phyloP scores from a whole-genome alignment of 23 tunicate species.

The Styela clava region DNA sequence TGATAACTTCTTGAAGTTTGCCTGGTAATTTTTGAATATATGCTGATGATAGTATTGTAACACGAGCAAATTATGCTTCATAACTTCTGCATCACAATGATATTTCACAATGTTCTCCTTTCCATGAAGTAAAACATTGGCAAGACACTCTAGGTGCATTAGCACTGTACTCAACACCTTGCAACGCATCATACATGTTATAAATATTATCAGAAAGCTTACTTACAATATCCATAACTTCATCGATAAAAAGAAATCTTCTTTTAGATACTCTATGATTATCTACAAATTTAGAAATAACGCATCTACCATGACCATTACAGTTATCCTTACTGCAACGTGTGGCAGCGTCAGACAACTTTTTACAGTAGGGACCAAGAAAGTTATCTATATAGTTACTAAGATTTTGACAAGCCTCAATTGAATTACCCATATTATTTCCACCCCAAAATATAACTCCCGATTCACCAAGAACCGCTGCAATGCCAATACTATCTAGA shows the following conservation, averaged over 20 bases:
- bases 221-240: not conserved
- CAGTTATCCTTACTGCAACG: constrained; percentile 54
- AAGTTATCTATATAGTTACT: constrained; percentile 31
- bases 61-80: too few relatives aligned
- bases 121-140: not conserved
- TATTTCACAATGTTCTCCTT: not conserved
- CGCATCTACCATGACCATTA: constrained; percentile 74
- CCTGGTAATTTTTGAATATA: too few relatives aligned
- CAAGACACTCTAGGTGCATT: not conserved
- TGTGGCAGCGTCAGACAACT: constrained; percentile 37
- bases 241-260: not conserved
- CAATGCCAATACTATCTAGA: constrained; percentile 55
- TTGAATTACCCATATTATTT: constrained; percentile 9
- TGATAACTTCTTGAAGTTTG: too few relatives aligned
- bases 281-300: not conserved
- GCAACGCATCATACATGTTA: not conserved
- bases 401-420: constrained; percentile 33
- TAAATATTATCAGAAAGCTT: not conserved
- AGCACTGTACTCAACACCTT: not conserved
- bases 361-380: constrained; percentile 61
- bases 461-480: constrained; percentile 81
- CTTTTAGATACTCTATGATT: not conserved
- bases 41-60: too few relatives aligned
- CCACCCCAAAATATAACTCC: constrained; percentile 86
- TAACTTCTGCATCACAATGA: too few relatives aligned